These are phyloP conservation scores for Caenorhabditis parvicauda DNA, from an alignment of 2,888 invertebrate species.

Conservation along the genomic window DNA sequence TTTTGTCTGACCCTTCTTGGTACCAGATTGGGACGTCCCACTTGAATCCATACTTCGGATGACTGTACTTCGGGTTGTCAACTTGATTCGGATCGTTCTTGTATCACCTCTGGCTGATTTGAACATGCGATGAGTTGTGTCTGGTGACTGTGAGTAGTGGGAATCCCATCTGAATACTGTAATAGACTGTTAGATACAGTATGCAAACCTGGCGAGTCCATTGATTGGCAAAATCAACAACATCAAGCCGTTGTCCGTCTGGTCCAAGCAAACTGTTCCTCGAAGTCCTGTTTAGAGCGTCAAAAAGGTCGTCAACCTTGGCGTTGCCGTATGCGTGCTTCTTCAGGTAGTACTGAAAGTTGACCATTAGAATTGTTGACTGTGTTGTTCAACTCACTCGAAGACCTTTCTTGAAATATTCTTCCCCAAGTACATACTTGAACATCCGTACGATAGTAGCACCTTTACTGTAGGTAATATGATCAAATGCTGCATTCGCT, in stretches of 20 bases:
- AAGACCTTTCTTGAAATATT: conserved; percentile 42
- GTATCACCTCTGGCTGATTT: conserved; percentile 42
- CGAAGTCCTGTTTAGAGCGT: conserved; percentile 70
- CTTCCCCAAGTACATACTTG: conserved; percentile 37
- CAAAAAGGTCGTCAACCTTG: conserved; percentile 81
- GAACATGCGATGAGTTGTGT: conserved; percentile 25
- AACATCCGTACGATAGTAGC: conserved; percentile 46
- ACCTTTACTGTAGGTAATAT: conserved; percentile 82
- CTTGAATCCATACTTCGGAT: conserved; percentile 37
- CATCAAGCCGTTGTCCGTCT: conserved; percentile 40
- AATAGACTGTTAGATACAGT: conserved; percentile 64
- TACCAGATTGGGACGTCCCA: conserved; percentile 53
- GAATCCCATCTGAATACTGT: conserved; percentile 29
- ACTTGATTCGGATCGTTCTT: conserved; percentile 25
- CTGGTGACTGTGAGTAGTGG: conserved; percentile 33
- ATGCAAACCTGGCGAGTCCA: conserved; percentile 73
- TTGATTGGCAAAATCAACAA: conserved; percentile 71
- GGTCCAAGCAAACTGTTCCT: conserved; percentile 57
- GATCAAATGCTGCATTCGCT: conserved; percentile 82
- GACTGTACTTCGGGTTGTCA: conserved; percentile 28
- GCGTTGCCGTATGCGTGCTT: conserved; percentile 74
- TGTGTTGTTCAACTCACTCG: too few species aligned
- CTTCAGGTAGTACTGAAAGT: conserved; percentile 73
- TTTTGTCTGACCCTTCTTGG: too few species aligned
- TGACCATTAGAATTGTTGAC: too few species aligned